These are phyloP conservation scores for Drosophila erecta DNA, from an alignment of 1,140 invertebrate species.

Conservation along the genomic window DNA sequence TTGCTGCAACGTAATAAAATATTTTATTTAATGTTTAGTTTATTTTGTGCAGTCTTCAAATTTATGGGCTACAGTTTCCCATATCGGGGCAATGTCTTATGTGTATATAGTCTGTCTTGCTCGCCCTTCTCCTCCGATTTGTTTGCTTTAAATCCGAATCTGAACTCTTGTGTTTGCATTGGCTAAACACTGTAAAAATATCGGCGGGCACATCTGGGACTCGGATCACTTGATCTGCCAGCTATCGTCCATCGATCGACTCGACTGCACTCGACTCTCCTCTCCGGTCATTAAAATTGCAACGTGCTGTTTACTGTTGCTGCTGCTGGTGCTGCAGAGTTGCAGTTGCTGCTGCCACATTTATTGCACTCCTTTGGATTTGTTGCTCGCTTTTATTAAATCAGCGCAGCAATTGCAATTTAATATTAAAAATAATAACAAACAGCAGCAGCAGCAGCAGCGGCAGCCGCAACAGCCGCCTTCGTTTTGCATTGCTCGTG, in stretches of 20 bases:
- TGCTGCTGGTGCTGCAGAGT: conserved; percentile 20
- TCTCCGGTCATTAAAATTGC: conserved; percentile 81
- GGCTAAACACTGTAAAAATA: conserved; percentile 82
- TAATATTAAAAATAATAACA: conserved; percentile 84
- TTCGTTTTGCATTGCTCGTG: conserved; percentile 69
- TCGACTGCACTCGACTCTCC: neutral
- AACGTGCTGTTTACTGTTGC: conserved; percentile 80
- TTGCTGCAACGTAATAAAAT: conserved; percentile 79
- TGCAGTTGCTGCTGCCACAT: conserved; percentile 58
- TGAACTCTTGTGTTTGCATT: conserved; percentile 70
- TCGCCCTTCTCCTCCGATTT: conserved; percentile 21
- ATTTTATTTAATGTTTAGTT: conserved; percentile 84
- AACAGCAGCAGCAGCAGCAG: conserved; percentile 69
- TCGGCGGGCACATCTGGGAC: conserved; percentile 69
- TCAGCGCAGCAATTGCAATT: conserved; percentile 83
- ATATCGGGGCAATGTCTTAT: conserved; percentile 31
- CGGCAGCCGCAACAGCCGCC: conserved; percentile 38
- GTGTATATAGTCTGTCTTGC: neutral
- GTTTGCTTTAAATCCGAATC: conserved; percentile 51
- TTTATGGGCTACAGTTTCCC: conserved; percentile 69
- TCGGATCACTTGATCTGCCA: conserved; percentile 64
- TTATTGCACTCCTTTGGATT: conserved; percentile 71
- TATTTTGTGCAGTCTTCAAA: conserved; percentile 71
- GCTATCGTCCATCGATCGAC: conserved; percentile 62
- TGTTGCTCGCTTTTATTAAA: conserved; percentile 80